Base-by-base conservation (phyloP, 1,140 invertebrate species). In the Aphaenogaster rudis region DNA sequence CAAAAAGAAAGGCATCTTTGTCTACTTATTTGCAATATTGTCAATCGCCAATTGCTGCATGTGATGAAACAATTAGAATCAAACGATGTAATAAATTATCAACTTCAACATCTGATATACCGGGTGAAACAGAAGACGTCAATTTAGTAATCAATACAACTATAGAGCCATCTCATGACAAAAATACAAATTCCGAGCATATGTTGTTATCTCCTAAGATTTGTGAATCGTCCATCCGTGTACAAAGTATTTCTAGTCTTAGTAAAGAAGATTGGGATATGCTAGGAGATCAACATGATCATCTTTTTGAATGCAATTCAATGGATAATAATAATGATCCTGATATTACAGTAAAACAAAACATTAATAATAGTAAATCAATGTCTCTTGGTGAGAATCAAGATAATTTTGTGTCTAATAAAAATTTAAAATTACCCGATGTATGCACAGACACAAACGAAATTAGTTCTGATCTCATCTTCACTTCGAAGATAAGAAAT, bases 1-100 rank as follows among this genome's bases (percentile, higher is more conserved):
- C 97, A 92, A 97, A 97, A 90, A 95, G 97, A 3, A 96, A 96
- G 78, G 97, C 96, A 15, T 97, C 97, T 6, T 94, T 97, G 17
- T 96, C 96, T 9, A 96, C 97, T 17, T 97, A 97, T 94, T 95
- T 96, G 36, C 96, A 97, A 71, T 92, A 94, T 82, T 96, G 95
- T 77, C 92, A 93, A 33, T 93, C 94, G 80, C 91, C 94, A 48
- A 92, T 94, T 57, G 94, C 93, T 48, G 89, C 93, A 0, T 93
- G 88, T 64, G 94, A 94, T 84, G 88, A 86, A 79, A 71, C 52
- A 59, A 42, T 50, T 54, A 87, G 87, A 67, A 21, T 64, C 15
- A 82, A 76, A 33, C 89, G 85, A 57, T 64, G 77, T 13, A 57
- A 81, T 59, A 87, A 91, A 89, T 71, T 77, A 48, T 63, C 72